These are phyloP conservation scores for Drosophila leontia DNA, from an alignment of 1,140 invertebrate species.

Conservation along the genomic window DNA sequence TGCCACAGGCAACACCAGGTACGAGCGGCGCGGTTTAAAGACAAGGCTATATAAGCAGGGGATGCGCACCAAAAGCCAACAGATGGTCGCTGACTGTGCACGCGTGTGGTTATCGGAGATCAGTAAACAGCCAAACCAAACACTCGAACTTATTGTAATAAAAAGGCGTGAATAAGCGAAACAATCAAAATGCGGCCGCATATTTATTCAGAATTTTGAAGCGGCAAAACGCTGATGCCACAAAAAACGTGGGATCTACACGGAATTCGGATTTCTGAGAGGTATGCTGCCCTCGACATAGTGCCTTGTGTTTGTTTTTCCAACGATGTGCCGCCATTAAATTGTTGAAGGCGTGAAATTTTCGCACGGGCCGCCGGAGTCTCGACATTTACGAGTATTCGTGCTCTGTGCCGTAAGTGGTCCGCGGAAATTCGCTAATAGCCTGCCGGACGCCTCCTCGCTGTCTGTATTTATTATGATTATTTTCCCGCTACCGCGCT, in stretches of 20 bases:
- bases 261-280: conserved; percentile 23
- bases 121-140: conserved; percentile 30
- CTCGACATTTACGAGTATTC: conserved; percentile 28
- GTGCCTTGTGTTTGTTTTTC: conserved; percentile 61
- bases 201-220: conserved; percentile 38
- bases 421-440: conserved; percentile 63
- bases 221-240: conserved; percentile 1
- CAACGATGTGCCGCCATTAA: conserved; percentile 60
- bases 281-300: conserved; percentile 18
- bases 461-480: conserved; percentile 54
- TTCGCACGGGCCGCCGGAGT: conserved; percentile 31
- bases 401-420: conserved; percentile 11
- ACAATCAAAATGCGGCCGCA: conserved; percentile 29
- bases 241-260: conserved; percentile 22
- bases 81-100: conserved; percentile 78
- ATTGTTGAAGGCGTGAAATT: conserved; percentile 65
- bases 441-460: conserved; percentile 57
- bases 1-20: background rate
- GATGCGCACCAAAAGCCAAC: conserved; percentile 65
- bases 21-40: conserved; percentile 10
- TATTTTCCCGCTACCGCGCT: conserved; percentile 27
- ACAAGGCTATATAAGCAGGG: conserved; percentile 62
- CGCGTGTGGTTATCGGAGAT: conserved; percentile 72
- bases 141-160: conserved; percentile 48
- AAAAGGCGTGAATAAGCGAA: conserved; percentile 29